Evolutionary conservation across 2,888 invertebrate genomes (phyloP).

Genomic region (Eupithecia exiguata): DNA sequence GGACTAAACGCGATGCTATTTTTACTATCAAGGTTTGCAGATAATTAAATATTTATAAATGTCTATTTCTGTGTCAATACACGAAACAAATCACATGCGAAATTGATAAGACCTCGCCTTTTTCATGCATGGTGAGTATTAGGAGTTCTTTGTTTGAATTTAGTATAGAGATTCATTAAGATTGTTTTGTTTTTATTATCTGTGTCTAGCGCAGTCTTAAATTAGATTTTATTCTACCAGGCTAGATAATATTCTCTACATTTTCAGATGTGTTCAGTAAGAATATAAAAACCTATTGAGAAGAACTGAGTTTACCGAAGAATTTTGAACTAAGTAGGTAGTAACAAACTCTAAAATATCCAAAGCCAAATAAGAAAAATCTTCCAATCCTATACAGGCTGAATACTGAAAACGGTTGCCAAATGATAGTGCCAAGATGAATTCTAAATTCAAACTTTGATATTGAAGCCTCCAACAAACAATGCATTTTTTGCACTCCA

Average conservation of each 20-base stretch:
- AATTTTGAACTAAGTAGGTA: not conserved
- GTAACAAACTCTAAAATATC: constrained; percentile 2
- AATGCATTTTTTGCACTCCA: constrained; percentile 1
- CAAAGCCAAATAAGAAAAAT: constrained; percentile 38
- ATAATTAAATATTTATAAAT: constrained; percentile 82
- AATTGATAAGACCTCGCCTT: constrained; percentile 57
- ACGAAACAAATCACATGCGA: constrained; percentile 56
- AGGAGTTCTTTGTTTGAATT: constrained; percentile 68
- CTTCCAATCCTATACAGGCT: constrained; percentile 52
- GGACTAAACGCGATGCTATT: constrained; percentile 79
- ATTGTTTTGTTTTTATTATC: not conserved
- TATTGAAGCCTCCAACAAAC: constrained; percentile 18
- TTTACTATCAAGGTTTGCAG: constrained; percentile 82
- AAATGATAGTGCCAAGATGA: constrained; percentile 53
- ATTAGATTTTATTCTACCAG: not conserved
- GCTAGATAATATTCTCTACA: not conserved
- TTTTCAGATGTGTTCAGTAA: constrained; percentile 44
- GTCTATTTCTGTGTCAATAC: constrained; percentile 64
- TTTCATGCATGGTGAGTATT: constrained; percentile 61
- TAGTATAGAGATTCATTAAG: constrained; percentile 17
- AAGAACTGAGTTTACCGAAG: constrained; percentile 9
- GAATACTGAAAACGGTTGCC: constrained; percentile 47
- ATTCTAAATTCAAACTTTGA: constrained; percentile 52
- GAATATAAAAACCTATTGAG: constrained; percentile 22
- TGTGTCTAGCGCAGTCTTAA: not conserved